phyloP scores from a whole-genome alignment of 30 jellyfish, hydroid and myxozoan genomes.

The Morbakka virulenta region DNA sequence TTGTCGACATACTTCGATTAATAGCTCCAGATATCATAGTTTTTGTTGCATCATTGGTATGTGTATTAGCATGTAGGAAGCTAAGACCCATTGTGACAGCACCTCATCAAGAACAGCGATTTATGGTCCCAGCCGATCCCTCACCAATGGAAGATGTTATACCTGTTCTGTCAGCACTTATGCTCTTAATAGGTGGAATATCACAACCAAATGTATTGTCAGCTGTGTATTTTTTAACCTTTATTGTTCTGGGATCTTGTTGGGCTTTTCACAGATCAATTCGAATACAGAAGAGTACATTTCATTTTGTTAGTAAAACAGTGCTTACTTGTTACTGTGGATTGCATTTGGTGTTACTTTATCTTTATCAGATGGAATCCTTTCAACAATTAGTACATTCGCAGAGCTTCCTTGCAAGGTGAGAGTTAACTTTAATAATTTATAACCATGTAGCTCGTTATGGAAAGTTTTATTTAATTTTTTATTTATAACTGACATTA shows the following conservation, averaged over 20 bases:
- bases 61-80: conserved; percentile 68
- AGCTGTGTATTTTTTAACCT: conserved; percentile 70
- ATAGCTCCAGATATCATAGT: conserved; percentile 89
- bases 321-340: conserved; percentile 65
- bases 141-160: conserved; percentile 66
- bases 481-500: too few species aligned
- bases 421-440: too few species aligned
- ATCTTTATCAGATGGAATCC: conserved; percentile 77
- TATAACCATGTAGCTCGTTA: too few species aligned
- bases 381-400: conserved; percentile 56
- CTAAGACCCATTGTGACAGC: conserved; percentile 33
- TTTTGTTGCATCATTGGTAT: conserved; percentile 70
- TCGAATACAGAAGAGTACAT: conserved; percentile 45
- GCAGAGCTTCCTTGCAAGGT: conserved; percentile 76
- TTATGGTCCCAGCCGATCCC: conserved; percentile 20
- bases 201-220: conserved; percentile 84
- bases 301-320: conserved; percentile 50
- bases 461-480: too few species aligned
- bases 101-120: conserved; percentile 7
- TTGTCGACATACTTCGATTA: conserved; percentile 75
- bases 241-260: conserved; percentile 79
- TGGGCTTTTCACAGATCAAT: conserved; percentile 90
- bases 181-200: conserved; percentile 85
- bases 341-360: conserved; percentile 66
- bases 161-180: conserved; percentile 77